These are phyloP conservation scores for Styela clava DNA, from an alignment of 23 tunicate genomes.

Conservation along the genomic window DNA sequence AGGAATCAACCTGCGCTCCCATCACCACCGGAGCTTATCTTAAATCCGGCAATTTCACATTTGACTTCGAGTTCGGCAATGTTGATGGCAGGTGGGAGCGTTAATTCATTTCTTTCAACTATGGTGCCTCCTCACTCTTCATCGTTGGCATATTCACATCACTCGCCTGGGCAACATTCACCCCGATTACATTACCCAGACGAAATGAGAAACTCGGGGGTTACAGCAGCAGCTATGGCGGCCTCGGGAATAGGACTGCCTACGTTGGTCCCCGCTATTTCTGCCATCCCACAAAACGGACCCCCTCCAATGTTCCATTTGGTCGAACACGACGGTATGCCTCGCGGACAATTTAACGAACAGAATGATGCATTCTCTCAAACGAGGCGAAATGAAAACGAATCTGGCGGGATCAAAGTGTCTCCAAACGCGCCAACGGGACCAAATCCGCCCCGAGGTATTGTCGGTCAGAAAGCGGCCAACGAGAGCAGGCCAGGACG, in stretches of 20 bases:
- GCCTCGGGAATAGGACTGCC: constrained; percentile 61
- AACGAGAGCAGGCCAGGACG: neutral
- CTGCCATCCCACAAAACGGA: constrained; percentile 12
- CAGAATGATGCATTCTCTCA: neutral
- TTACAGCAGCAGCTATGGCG: constrained; percentile 53
- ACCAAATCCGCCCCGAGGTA: constrained; percentile 36
- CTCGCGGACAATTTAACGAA: neutral
- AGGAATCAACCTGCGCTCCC: neutral
- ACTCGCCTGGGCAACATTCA: neutral
- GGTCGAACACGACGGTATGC: constrained; percentile 8
- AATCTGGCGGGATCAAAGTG: constrained; percentile 12
- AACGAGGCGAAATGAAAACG: neutral
- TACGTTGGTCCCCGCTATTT: constrained; percentile 45
- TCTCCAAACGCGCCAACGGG: constrained; percentile 25
- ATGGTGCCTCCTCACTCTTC: neutral
- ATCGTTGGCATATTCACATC: neutral
- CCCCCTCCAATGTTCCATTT: constrained; percentile 13
- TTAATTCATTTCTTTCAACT: neutral
- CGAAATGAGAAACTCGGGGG: neutral
- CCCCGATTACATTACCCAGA: neutral
- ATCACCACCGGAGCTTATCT: constrained; percentile 5
- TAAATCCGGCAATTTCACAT: neutral
- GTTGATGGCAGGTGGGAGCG: neutral
- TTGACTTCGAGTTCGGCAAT: neutral
- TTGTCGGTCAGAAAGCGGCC: constrained; percentile 13